Base-by-base conservation (phyloP, 1,140 invertebrate species). In the Drosophila burlai region DNA sequence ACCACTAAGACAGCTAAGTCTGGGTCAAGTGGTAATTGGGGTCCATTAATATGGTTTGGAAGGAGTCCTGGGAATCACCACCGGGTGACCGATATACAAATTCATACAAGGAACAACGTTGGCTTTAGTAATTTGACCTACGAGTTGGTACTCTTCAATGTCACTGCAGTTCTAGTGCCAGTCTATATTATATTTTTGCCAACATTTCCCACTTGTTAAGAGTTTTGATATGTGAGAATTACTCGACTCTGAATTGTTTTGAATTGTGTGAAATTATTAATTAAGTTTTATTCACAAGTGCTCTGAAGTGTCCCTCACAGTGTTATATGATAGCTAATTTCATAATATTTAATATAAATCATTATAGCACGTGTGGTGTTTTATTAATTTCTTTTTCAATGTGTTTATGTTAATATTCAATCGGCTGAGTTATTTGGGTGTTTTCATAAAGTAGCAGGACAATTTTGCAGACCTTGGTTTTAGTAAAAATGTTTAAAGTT, bases 1-100 rank as follows among this genome's bases (percentile, higher is more conserved):
- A 31, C 67, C 21, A 34, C n/a, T 13, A 18, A 46, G 15, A 34
- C 16, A 31, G 15, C 31, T 38, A 9, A 65, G 61, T 24, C 59
- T 62, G 21, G 21, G 38, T 34, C 38, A 0, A 34, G n/a, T 9
- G 29, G 38, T 73, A 73, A 72, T 69, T 58, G 36, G 34, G 34
- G 31, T 13, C 26, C 21, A 67, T 64, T 67, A 64, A 63, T 36
- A 15, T 40, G 26, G n/a, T 9, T 38, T 24, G 24, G 18, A 24
- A 38, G 31, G 38, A 49, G 63, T 24, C 46, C n/a, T 72, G 69
- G 29, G 69, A 72, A 73, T 15, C 24, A 9, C 10, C 36, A 2
- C 69, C 69, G 72, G 45, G 43, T 72, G 66, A 15, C 4, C 2
- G 8, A 40, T 18, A 31, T 40, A 31, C 24, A 7, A 46, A 66